Conservation (phyloP, 2,113 vertebrate species). For the Petromus typicus region DNA sequence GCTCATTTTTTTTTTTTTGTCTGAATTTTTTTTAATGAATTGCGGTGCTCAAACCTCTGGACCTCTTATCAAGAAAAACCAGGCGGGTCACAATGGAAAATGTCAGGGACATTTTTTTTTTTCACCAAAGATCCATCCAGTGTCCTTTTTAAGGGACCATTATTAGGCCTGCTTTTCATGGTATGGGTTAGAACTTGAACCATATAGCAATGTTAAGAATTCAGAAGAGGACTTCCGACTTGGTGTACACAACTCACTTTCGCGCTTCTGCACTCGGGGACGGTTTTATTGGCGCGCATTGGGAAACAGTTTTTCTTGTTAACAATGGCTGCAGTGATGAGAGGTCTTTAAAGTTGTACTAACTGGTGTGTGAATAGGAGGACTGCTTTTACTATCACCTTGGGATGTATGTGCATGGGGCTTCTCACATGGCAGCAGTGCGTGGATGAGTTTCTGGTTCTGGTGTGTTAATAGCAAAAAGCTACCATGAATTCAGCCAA, state of each 20-base stretch:
- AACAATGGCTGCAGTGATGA: neutral
- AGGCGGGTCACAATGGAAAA: neutral
- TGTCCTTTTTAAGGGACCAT: neutral
- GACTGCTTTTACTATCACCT: neutral
- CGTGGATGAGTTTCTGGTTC: slow-evolving; percentile 6
- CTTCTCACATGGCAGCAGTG: neutral
- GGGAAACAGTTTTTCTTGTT: neutral
- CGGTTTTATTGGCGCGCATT: slow-evolving; percentile 23
- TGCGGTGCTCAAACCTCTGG: neutral
- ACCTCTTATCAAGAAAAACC: neutral
- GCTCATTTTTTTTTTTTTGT: slow-evolving; percentile 10
- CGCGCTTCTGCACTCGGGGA: neutral
- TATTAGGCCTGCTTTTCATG: slow-evolving; percentile 6
- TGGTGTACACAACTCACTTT: neutral
- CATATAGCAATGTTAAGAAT: slow-evolving; percentile 10
- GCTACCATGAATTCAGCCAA: slow-evolving; percentile 29
- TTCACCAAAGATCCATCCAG: neutral
- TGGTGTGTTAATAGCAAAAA: slow-evolving; percentile 32
- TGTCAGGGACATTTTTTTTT: slow-evolving; percentile 1
- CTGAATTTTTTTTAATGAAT: slow-evolving; percentile 7
- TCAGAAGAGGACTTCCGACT: neutral
- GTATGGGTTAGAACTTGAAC: slow-evolving; percentile 21
- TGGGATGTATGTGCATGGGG: neutral
- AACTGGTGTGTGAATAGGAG: neutral
- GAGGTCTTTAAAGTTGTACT: neutral